Conservation (phyloP, 2,888 invertebrate species). For the Cheilosia impressa region DNA sequence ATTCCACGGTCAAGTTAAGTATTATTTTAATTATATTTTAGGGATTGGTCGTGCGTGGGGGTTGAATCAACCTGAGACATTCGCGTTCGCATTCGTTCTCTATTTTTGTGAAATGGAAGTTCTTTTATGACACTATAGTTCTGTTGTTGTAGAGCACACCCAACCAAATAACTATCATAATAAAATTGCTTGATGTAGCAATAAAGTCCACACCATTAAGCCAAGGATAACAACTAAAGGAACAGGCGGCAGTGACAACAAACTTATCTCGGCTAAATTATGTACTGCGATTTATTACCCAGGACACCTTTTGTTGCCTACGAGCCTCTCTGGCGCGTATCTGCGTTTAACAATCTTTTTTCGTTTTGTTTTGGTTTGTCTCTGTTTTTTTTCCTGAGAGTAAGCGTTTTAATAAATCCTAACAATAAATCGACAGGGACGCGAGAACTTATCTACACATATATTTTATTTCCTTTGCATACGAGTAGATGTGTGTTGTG, state of each 20-base stretch:
- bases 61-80: conserved; percentile 14
- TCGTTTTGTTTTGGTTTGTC: neutral
- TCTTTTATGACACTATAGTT: conserved; percentile 24
- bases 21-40: conserved; percentile 29
- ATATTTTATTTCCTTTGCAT: conserved; percentile 3
- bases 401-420: conserved; percentile 32
- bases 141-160: conserved; percentile 32
- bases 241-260: conserved; percentile 45
- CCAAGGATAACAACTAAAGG: conserved; percentile 51
- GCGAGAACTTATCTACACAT: conserved; percentile 1
- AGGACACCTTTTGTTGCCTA: conserved; percentile 44
- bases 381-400: conserved; percentile 10
- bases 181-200: conserved; percentile 49
- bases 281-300: conserved; percentile 58
- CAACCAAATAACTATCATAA: conserved; percentile 53
- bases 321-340: conserved; percentile 33
- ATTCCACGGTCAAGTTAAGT: conserved; percentile 1
- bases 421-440: conserved; percentile 40
- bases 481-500: no score
- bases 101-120: conserved; percentile 33
- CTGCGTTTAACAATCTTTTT: conserved; percentile 38
- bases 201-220: conserved; percentile 70
- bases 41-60: conserved; percentile 36
- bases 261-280: conserved; percentile 58
- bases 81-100: neutral